Conservation (phyloP, 2,797 vertebrate genomes). For the Semaprochilodus insignis region DNA sequence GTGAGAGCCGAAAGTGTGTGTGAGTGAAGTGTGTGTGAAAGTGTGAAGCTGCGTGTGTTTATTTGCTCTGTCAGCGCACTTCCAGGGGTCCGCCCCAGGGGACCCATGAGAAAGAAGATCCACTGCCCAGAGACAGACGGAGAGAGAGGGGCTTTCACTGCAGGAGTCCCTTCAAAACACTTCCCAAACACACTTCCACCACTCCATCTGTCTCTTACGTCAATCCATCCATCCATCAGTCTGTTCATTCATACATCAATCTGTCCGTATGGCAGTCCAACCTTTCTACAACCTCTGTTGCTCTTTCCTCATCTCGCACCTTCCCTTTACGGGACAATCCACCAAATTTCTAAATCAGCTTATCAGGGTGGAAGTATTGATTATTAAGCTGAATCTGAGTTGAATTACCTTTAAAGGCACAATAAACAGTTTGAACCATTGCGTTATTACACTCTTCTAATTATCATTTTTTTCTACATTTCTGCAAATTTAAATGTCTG, state of each 20-base stretch:
- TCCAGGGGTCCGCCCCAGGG: constrained; percentile 71
- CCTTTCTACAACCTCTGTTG: background rate
- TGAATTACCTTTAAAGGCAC: too few species aligned
- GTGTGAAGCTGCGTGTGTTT: constrained; percentile 65
- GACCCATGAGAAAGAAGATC: constrained; percentile 69
- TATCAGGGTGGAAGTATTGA: too few species aligned
- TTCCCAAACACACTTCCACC: constrained; percentile 41
- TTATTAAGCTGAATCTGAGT: too few species aligned
- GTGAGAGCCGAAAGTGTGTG: constrained; percentile 27
- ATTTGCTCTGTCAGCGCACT: constrained; percentile 77
- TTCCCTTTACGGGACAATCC: background rate
- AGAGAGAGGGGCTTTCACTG: constrained; percentile 72
- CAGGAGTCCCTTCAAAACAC: constrained; percentile 63
- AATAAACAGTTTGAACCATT: too few species aligned
- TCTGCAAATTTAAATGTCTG: too few species aligned
- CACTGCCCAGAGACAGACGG: constrained; percentile 64
- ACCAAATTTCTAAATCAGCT: too few species aligned
- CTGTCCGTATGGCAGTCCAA: too few species aligned
- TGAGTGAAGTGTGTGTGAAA: constrained; percentile 35
- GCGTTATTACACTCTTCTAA: too few species aligned
- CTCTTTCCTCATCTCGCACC: background rate
- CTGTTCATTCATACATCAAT: background rate
- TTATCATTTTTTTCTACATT: too few species aligned
- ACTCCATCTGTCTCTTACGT: background rate
- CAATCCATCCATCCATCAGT: background rate